Base-by-base conservation (phyloP, 2,888 invertebrate species). In the Syrista parreyssii region DNA sequence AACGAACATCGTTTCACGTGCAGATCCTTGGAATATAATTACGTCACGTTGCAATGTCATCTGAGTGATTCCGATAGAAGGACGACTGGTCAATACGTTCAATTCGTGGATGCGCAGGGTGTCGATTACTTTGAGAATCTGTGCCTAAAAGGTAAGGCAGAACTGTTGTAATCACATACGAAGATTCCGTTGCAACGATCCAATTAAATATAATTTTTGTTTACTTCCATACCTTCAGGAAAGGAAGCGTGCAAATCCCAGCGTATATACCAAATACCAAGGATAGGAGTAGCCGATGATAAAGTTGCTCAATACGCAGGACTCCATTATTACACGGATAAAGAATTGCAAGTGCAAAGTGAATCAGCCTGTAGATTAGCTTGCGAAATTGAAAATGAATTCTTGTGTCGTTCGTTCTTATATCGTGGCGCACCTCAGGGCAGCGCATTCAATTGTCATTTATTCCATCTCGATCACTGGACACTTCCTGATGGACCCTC, bases 1-100 rank as follows among this genome's bases (percentile, higher is more conserved):
- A 98, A 98, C 90, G 98, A 98, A 95, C 96, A 97, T 91, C 96
- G 97, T 76, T 98, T 98, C 92, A 95, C 96, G 23, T 98, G 98
- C 89, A 95, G 98, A 12, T 98, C 98, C 0, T 96, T 96, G 68
- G 98, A 98, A 91, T 98, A 98, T 92, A 98, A 98, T 92, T 98
- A 98, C 92, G 96, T 97, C 80, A 97, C 97, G 79, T 95, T 98
- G 91, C 96, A 98, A 88, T 98, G 98, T 88, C 96, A 97, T 82
- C 94, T 98, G 69, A 97, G 97, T 89, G 98, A 98, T 89, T 96
- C 97, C 2, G 98, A 98, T 91, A 93, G 98, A 30, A 94, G 98
- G 81, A 96, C 97, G 2, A 97, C 96, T 3, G 96, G 96, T 1
- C 97, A 96, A 88, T 96, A 96, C 88, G 96, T 97, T n/a, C 97